Base-by-base conservation (phyloP, 2,888 invertebrate genomes). In the Caenorhabditis imperialis region DNA sequence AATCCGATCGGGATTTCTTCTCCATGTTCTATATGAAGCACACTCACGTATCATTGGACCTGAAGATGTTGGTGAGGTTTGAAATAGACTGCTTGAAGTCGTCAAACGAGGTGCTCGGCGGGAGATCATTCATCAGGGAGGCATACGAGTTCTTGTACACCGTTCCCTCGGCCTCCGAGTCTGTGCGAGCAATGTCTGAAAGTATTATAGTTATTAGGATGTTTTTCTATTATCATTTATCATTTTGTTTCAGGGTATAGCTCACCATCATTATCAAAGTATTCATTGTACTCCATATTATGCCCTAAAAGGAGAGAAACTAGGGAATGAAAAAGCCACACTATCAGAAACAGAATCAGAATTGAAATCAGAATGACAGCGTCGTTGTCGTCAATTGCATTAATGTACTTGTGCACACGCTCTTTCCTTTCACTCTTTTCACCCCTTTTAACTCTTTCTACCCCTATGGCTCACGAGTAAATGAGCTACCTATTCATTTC, bases 131-230 rank as follows among this genome's bases (percentile, higher is more conserved):
- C 40, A 65, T 55, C 60, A 75, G 40, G 10, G 75, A 75, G 16
- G 70, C 75, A 40, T 75, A 75, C 8, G 75, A 75, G 55, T 75
- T 75, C n/a, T 71, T 75, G 51, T 69, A 75, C 3, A 75, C 58
- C 0, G 70, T 51, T 8, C 70, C 75, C 14, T 71, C 70, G 5
- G 58, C 53, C n/a, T 75, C 75, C 25, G 70, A 61, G 16, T 75
- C 75, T 8, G 67, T 74, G 2, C 74, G 53, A 1, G 74, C 61
- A 33, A 74, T 74, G 35, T 67, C 74, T 74, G 55, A n/a, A 65
- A 54, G 3, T 7, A 47, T 44, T 42, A 7, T 10, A 30, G 10
- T 10, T 30, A 7, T 30, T 30, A 7, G 30, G 10, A 30, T 30
- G n/a, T n/a, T n/a, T n/a, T n/a, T n/a, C n/a, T n/a, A n/a, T n/a